Base-by-base conservation (phyloP, 2,797 vertebrate genomes). In the Sebastes hubbsi region DNA sequence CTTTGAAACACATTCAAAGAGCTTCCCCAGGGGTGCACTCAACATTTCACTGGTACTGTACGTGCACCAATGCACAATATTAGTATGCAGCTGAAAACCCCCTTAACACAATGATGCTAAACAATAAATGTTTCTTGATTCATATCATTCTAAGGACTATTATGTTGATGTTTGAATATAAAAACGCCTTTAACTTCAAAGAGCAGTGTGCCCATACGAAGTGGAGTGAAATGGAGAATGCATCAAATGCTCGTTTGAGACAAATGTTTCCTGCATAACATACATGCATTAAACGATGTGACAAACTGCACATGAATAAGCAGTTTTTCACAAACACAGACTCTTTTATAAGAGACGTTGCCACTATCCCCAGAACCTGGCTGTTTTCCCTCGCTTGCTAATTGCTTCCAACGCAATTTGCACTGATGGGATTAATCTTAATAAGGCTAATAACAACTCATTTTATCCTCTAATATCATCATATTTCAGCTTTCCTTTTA, bases 1-100 rank as follows among this genome's bases (percentile, higher is more conserved):
- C 67, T 86, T 75, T 78, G 42, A 76, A 77, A 71, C 32, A 70
- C 72, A 75, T 60, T 32, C 24, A 81, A 77, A 75, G 16, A 18
- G 46, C 42, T 69, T 66, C 72, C 24, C 68, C 5, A 2, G 55
- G 61, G 66, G 32, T 22, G 27, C n/a, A 32, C 0, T 4, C 54
- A 42, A 71, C 72, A 78, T 30, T 36, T 24, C 32, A 29, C 27
- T 13, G 16, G 14, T 22, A 20, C 18, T 49, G 46, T 49, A 10
- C 22, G 3, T 63, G 13, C 38, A 16, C n/a, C 12, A 13, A 0
- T 38, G 29, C 34, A 54, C 34, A 49, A 32, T 25, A 54, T 25
- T 16, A 20, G 46, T 32, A 63, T 71, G 54, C 14, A 36, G n/a
- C 54, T 29, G 4, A 78, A 64, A 81, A 27, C 25, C 36, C 1